Base-by-base conservation (phyloP, 1,140 invertebrate genomes). In the Carcinoscorpius rotundicauda region DNA sequence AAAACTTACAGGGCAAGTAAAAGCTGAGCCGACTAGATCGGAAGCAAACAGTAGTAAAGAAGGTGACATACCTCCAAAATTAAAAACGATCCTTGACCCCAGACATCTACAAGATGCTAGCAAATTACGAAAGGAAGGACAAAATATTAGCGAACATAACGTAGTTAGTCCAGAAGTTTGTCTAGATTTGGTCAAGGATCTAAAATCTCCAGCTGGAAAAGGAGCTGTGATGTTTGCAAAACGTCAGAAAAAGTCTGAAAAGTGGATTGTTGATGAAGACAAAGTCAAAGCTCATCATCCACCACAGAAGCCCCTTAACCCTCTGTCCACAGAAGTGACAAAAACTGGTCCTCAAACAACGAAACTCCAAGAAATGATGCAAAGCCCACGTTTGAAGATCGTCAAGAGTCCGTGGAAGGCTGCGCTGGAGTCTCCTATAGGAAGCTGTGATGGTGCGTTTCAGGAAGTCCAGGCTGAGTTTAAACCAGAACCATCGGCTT, bases 221-320 rank as follows among this genome's bases (percentile, higher is more conserved):
- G 87, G 89, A 66, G 89, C 88, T 11, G 87, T 88, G 76, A 81
- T 93, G 73, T 93, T 92, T 79, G 89, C 89, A 10, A 91, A 91
- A 75, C 82, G 89, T 58, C 84, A 87, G 73, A 88, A 87, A 80
- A 83, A 86, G 71, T 87, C 87, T 4, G 88, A 92, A 74, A 89
- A 91, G 76, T 93, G 88, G 87, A 82, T 92, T 10, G 86, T 92
- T 11, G 89, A 89, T 70, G 87, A 88, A 75, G 83, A 77, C 70
- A 86, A 63, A 52, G 67, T 68, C 6, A 68, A 63, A 52, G 29
- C 29, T 29, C 29, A 29, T 29, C 29, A 29, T 29, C 29, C 29
- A 29, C 29, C 29, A 29, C 29, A 29, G 29, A 29, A 29, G 29
- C 29, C 29, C 29, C 29, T 29, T 29, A 29, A 29, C 29, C 29